Evolutionary conservation across 2,797 vertebrate species (phyloP).

Genomic region (Artibeus lituratus): DNA sequence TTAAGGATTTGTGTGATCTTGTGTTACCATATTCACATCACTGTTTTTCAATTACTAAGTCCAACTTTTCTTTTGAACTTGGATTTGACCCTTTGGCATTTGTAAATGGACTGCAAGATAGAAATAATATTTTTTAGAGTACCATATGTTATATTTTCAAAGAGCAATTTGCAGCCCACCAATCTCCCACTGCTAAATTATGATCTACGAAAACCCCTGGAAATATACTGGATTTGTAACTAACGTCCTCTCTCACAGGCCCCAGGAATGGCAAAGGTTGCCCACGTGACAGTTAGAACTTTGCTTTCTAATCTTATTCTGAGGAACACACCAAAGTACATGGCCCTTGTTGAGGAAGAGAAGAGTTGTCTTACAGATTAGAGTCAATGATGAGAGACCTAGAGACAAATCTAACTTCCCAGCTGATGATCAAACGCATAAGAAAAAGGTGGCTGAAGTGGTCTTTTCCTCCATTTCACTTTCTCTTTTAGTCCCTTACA

Average conservation of each 20-base stretch:
- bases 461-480: not conserved
- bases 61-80: slow-evolving; percentile 21
- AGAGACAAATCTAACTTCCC: not conserved
- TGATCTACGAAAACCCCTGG: not conserved
- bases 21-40: not conserved
- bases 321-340: not conserved
- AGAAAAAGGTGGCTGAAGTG: not conserved
- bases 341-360: not conserved
- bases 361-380: not conserved
- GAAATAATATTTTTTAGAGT: not conserved
- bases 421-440: not conserved
- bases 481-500: not conserved
- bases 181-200: not conserved
- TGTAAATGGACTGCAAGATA: not conserved
- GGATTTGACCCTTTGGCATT: not conserved
- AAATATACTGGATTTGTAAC: not conserved
- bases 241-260: not conserved
- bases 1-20: slow-evolving; percentile 6
- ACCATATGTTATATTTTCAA: not conserved
- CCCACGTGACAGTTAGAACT: not conserved
- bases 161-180: not conserved
- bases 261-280: not conserved
- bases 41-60: slow-evolving; percentile 37
- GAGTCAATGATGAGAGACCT: not conserved
- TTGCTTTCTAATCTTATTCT: not conserved